These are phyloP conservation scores for Petrolisthes manimaculis DNA, from an alignment of 2,888 invertebrate species.

Conservation along the genomic window DNA sequence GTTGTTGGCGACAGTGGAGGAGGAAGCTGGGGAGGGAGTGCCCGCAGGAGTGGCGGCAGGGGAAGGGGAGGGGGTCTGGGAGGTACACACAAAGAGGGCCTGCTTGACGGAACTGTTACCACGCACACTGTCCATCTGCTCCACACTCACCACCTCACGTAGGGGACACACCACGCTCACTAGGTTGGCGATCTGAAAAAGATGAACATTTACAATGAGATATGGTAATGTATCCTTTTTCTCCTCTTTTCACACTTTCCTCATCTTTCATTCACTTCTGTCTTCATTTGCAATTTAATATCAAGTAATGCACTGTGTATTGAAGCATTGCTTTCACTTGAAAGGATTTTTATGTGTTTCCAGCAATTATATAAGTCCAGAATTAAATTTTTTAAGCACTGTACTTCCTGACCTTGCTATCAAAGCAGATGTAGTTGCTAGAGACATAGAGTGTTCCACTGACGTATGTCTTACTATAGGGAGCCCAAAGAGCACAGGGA, in stretches of 20 bases:
- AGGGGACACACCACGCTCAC: conserved; percentile 63
- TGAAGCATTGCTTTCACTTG: not conserved
- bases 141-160: conserved; percentile 61
- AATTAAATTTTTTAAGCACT: not conserved
- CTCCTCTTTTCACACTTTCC: not conserved
- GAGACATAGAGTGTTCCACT: conserved; percentile 92
- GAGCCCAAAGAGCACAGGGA: conserved; percentile 92
- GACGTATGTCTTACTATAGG: conserved; percentile 91
- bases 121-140: conserved; percentile 55
- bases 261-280: not conserved
- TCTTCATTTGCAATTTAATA: not conserved
- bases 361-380: conserved; percentile 68
- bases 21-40: conserved; percentile 74
- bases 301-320: not conserved
- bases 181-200: conserved; percentile 49
- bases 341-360: not conserved
- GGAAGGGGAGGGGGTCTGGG: conserved; percentile 73
- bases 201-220: too few relatives aligned
- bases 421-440: conserved; percentile 94
- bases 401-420: conserved; percentile 81
- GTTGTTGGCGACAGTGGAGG: conserved; percentile 67
- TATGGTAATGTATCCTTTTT: too few relatives aligned
- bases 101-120: conserved; percentile 52
- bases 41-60: not conserved
- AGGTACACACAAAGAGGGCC: conserved; percentile 77